A percentile compares a stretch with the other conserved stretches of the same genome.
Conservation (phyloP, 1,140 invertebrate genomes). For the Contarinia nasturtii region DNA sequence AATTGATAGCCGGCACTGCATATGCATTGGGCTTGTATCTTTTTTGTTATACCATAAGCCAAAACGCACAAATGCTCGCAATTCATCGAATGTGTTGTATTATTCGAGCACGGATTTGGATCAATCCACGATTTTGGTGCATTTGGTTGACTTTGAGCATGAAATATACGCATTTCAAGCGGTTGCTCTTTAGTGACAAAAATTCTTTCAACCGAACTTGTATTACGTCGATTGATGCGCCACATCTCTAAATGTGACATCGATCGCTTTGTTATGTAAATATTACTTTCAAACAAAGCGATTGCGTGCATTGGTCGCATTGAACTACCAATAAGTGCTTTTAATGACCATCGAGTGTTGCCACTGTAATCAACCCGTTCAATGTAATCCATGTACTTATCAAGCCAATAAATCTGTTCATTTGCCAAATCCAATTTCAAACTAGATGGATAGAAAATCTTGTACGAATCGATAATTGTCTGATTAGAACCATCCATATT, state of each 20-base stretch:
- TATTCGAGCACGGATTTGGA: slow-evolving; percentile 46
- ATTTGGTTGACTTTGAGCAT: neutral
- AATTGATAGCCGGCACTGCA: slow-evolving; percentile 48
- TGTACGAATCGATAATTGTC: slow-evolving; percentile 30
- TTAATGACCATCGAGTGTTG: slow-evolving; percentile 38
- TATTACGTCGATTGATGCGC: too few relatives aligned
- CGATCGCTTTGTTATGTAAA: slow-evolving; percentile 20
- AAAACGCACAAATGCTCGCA: slow-evolving; percentile 58
- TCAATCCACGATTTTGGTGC: slow-evolving; percentile 58
- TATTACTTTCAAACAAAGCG: slow-evolving; percentile 43
- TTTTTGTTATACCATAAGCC: slow-evolving; percentile 29
- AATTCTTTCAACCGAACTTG: too few relatives aligned
- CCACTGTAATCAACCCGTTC: slow-evolving; percentile 53
- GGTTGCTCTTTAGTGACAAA: too few relatives aligned
- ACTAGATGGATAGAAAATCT: slow-evolving; percentile 49
- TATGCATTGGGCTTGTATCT: slow-evolving; percentile 37
- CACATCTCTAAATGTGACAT: too few relatives aligned
- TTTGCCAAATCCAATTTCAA: slow-evolving; percentile 54
- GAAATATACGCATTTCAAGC: neutral
- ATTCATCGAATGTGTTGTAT: slow-evolving; percentile 40
- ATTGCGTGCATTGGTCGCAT: slow-evolving; percentile 36
- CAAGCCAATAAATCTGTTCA: slow-evolving; percentile 57
- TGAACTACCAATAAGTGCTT: slow-evolving; percentile 25
- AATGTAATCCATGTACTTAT: slow-evolving; percentile 53
- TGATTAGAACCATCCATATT: slow-evolving; percentile 36